phyloP scores from a whole-genome alignment of 2,797 vertebrate species.

The Morus bassanus region DNA sequence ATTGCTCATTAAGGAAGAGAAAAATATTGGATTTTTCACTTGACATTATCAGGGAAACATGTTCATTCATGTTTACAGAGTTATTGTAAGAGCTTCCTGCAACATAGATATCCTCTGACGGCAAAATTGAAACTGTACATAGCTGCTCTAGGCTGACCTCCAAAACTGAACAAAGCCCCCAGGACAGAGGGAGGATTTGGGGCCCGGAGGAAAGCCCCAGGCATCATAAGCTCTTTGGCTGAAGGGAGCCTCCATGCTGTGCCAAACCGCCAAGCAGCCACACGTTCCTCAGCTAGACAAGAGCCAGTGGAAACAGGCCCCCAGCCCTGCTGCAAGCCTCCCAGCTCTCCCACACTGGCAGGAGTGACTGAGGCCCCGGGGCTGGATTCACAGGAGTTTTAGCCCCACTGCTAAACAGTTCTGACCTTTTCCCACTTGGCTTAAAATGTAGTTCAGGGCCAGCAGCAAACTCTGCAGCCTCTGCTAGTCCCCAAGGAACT shows the following conservation, averaged over 20 bases:
- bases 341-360: accelerated
- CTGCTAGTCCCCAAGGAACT: neutral
- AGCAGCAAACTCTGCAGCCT: neutral
- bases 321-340: neutral
- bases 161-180: neutral
- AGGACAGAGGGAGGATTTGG: neutral
- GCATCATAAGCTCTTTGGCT: neutral
- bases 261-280: accelerated
- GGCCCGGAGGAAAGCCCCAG: neutral
- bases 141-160: neutral
- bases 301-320: neutral
- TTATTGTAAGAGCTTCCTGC: neutral
- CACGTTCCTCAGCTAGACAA: neutral
- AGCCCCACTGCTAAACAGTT: neutral
- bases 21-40: neutral
- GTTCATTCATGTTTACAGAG: conserved; percentile 12
- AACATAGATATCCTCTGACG: neutral
- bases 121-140: neutral
- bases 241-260: accelerated
- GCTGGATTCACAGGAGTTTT: neutral
- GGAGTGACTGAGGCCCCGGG: accelerated
- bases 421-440: neutral
- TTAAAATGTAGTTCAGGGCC: neutral
- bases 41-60: conserved; percentile 19
- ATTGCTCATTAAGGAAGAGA: conserved; percentile 20